Percentiles rank a stretch among this genome's conserved stretches.
Conservation (phyloP, 2,888 invertebrate genomes). For the Fragum whitleyi region DNA sequence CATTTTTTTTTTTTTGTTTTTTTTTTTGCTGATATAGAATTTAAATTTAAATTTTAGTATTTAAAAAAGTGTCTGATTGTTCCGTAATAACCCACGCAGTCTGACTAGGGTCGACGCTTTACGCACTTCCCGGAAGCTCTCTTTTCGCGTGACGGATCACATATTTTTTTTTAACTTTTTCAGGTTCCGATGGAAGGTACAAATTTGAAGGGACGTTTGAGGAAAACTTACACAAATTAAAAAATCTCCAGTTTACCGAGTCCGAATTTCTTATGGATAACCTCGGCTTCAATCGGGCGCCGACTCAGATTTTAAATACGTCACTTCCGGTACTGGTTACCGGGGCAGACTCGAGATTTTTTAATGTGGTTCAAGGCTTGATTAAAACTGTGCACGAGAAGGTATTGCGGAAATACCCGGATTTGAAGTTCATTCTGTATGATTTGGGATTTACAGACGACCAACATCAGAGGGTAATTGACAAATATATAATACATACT, state of each 20-base stretch:
- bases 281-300: constrained; percentile 28
- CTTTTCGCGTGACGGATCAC: too few relatives aligned
- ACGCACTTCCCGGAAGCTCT: too few relatives aligned
- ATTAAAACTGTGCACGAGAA: constrained; percentile 32
- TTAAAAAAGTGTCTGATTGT: too few relatives aligned
- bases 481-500: too few relatives aligned
- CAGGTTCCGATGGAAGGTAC: not conserved
- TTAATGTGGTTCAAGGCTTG: constrained; percentile 36
- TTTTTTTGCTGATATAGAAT: too few relatives aligned
- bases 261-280: constrained; percentile 25
- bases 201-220: constrained; percentile 35
- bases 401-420: constrained; percentile 28
- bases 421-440: constrained; percentile 38
- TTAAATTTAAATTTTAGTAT: too few relatives aligned
- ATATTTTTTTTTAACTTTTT: not conserved
- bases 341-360: constrained; percentile 20
- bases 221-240: constrained; percentile 40
- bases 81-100: too few relatives aligned
- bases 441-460: constrained; percentile 26
- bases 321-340: constrained; percentile 45
- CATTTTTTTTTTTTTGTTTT: too few relatives aligned
- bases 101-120: too few relatives aligned
- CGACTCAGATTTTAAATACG: not conserved
- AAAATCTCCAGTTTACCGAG: constrained; percentile 14
- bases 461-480: constrained; percentile 28